Conservation (phyloP, 2,113 vertebrate genomes). For the Colius striatus region DNA sequence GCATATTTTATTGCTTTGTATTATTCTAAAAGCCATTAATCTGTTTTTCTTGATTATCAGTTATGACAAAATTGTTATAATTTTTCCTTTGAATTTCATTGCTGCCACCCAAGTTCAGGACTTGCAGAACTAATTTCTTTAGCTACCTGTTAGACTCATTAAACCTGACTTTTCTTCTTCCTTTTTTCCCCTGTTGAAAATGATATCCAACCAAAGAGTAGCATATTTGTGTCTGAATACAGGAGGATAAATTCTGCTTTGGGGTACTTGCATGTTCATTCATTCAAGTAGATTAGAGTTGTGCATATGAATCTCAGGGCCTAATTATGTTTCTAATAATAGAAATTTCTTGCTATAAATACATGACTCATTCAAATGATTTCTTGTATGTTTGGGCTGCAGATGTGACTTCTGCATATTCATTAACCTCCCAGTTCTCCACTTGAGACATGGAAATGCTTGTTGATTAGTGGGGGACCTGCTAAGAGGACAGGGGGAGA, state of each 20-base stretch:
- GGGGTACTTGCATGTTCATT: background rate
- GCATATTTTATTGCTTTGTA: constrained; percentile 68
- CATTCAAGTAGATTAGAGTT: constrained; percentile 22
- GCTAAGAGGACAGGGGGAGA: background rate
- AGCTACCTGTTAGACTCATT: background rate
- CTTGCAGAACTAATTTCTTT: background rate
- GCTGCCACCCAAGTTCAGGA: constrained; percentile 20
- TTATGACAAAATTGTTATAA: background rate
- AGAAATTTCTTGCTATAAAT: constrained; percentile 56
- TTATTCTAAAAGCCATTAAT: constrained; percentile 61
- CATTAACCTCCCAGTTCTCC: constrained; percentile 17
- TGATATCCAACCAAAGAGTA: background rate
- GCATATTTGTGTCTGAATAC: background rate
- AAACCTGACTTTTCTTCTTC: background rate
- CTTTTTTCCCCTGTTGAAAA: background rate
- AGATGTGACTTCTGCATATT: constrained; percentile 39
- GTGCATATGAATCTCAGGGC: background rate
- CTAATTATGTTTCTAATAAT: constrained; percentile 63
- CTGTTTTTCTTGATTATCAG: constrained; percentile 38
- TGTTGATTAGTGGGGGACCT: background rate
- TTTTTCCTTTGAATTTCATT: constrained; percentile 1
- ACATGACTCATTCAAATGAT: background rate
- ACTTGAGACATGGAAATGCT: background rate
- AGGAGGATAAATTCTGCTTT: constrained; percentile 31
- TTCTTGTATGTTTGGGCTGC: constrained; percentile 35